Percentiles rank a stretch among this genome's conserved stretches.
phyloP scores from a whole-genome alignment of 2,113 vertebrate genomes.

The Sterna hirundo region DNA sequence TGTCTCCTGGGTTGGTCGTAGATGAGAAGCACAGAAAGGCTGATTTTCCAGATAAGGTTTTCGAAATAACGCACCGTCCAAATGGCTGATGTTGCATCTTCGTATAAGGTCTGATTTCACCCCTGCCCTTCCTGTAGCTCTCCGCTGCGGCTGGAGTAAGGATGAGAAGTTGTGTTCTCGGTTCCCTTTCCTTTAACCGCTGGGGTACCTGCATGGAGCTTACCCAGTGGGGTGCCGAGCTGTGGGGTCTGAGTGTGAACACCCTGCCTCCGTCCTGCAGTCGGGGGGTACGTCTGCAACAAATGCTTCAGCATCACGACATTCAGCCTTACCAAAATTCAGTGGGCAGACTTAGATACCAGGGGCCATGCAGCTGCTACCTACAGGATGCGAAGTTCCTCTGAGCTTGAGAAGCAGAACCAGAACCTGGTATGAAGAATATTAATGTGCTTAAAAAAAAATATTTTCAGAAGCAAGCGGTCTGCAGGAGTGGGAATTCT shows the following conservation, averaged over 20 bases:
- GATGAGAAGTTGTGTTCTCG: neutral
- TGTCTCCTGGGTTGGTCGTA: neutral
- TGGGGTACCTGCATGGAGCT: neutral
- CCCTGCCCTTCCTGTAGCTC: neutral
- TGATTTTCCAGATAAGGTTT: neutral
- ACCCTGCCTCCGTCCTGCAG: neutral
- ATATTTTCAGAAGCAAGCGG: fast-evolving
- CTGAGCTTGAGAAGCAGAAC: neutral
- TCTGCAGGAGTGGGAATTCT: neutral
- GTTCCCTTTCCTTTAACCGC: neutral
- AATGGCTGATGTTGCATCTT: neutral
- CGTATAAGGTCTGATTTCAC: neutral
- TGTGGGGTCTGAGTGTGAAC: neutral
- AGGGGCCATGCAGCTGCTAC: neutral
- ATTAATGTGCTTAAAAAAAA: neutral
- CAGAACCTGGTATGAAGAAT: neutral
- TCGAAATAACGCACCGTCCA: neutral
- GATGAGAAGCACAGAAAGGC: neutral
- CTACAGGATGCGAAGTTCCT: neutral
- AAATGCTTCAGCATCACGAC: neutral
- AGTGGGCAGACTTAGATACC: neutral
- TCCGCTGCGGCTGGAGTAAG: neutral
- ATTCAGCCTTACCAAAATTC: too few species aligned
- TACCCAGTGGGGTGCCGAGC: neutral
- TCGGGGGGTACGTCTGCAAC: neutral